Evolutionary conservation across 2,113 vertebrate species (phyloP).

Genomic region (Heterotis niloticus): DNA sequence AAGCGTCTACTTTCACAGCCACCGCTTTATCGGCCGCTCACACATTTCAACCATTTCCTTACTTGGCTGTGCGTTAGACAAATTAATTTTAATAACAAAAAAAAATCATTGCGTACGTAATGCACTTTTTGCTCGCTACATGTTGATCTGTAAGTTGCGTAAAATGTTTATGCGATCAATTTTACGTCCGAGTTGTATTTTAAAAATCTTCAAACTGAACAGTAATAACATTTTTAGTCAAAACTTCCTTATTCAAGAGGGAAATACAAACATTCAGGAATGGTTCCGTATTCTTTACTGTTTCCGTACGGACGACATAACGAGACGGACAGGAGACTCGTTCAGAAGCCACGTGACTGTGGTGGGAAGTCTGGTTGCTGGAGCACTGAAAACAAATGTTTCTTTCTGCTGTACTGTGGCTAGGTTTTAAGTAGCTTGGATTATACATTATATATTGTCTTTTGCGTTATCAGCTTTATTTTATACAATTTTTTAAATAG

Average conservation of each 20-base stretch:
- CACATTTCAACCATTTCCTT: not conserved
- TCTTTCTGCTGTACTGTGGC: not conserved
- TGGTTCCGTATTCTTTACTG: not conserved
- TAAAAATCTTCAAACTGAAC: not conserved
- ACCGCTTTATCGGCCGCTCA: too few relatives aligned
- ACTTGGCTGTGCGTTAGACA: too few relatives aligned
- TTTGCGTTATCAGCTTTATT: not conserved
- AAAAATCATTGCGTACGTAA: not conserved
- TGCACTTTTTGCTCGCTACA: not conserved
- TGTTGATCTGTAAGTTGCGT: not conserved
- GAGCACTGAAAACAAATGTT: not conserved
- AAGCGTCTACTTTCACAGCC: too few relatives aligned
- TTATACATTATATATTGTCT: not conserved
- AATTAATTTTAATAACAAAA: too few relatives aligned
- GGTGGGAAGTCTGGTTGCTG: too few relatives aligned
- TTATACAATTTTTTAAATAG: not conserved
- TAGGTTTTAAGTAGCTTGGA: not conserved
- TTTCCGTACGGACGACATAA: conserved; percentile 4
- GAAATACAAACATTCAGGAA: not conserved
- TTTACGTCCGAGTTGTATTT: not conserved
- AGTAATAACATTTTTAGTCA: not conserved
- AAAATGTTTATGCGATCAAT: not conserved
- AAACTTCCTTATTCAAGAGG: not conserved
- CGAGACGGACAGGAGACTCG: not conserved
- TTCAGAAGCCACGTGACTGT: not conserved